Evolutionary conservation across 1,140 invertebrate species (phyloP), one percentile per base, ranked within the genome.

Genomic region (Radopholus similis): DNA sequence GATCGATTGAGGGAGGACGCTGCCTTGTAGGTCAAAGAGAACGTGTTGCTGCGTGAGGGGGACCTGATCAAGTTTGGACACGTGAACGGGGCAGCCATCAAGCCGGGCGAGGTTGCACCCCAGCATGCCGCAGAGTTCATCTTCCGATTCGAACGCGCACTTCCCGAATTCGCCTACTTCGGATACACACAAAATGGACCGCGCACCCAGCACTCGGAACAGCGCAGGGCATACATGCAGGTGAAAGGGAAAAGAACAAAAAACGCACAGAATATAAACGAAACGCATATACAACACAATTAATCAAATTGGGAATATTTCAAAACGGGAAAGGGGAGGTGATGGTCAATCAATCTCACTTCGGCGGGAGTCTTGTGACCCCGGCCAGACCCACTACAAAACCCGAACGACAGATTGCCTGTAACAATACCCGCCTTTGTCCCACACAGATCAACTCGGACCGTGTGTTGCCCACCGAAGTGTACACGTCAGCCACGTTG

Each of bases 51-150:
- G 32, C 57, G 80, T 23, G 76, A 77, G 57, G 83, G 83, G 4
- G 82, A 83, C 55, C 77, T 79, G 23, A 77, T 84, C 34, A 83
- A 80, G 8, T 84, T 84, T 74, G 83, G 83, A 37, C 83, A 84
- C 62, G 80, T 83, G 26, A 84, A 83, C 74, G 83, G 83, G 9
- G 82, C 77, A 53, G 82, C 83, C 44, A 78, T 84, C 13, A 76
- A 83, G 47, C 75, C 81, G 28, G 83, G 83, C 5, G 69, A 80
- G 54, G 72, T 76, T 53, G 81, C 82, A 28, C 76, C 76, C 38
- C 82, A 83, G 66, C 40, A 60, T 18, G 21, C 54, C 37, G 73
- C 76, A 30, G 55, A 74, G 42, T 72, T 70, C 57, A 67, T 58
- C 32, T 77, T 73, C 40, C 42, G 40, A 11, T 70, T 70, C 72